phyloP scores from a whole-genome alignment of 1,140 invertebrate species.

The Teleopsis dalmanni region DNA sequence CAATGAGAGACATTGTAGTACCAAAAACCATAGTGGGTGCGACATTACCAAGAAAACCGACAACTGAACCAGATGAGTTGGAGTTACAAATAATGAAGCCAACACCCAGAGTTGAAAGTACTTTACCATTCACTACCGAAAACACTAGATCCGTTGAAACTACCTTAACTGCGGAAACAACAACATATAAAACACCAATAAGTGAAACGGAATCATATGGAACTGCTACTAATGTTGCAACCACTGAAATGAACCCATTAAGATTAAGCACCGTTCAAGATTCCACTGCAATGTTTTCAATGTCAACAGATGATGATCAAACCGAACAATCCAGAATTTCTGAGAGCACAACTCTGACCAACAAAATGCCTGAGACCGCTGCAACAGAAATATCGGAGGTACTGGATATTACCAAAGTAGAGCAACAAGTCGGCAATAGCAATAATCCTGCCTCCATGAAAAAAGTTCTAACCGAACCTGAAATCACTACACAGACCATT shows the following conservation, averaged over 20 bases:
- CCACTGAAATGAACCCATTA: background rate
- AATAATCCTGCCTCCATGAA: constrained; percentile 1
- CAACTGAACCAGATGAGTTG: background rate
- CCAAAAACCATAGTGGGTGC: background rate
- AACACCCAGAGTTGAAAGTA: too few species aligned
- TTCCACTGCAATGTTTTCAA: background rate
- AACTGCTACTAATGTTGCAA: background rate
- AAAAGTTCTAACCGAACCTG: constrained; percentile 1
- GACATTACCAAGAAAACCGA: background rate
- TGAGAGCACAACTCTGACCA: background rate
- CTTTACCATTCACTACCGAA: background rate
- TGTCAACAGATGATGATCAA: background rate
- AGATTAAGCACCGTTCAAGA: background rate
- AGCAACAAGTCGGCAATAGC: too few species aligned
- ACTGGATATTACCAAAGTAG: background rate
- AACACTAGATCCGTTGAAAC: background rate
- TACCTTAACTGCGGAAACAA: background rate
- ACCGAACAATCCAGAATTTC: background rate
- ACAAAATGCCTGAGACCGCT: background rate
- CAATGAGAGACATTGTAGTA: background rate
- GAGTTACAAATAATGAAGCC: background rate
- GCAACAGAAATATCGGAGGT: background rate
- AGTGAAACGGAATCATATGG: background rate
- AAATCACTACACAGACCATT: constrained; percentile 2
- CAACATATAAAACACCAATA: background rate